These are phyloP conservation scores for Acanthosepion pharaonis DNA, from an alignment of 2,888 invertebrate genomes.

Conservation along the genomic window DNA sequence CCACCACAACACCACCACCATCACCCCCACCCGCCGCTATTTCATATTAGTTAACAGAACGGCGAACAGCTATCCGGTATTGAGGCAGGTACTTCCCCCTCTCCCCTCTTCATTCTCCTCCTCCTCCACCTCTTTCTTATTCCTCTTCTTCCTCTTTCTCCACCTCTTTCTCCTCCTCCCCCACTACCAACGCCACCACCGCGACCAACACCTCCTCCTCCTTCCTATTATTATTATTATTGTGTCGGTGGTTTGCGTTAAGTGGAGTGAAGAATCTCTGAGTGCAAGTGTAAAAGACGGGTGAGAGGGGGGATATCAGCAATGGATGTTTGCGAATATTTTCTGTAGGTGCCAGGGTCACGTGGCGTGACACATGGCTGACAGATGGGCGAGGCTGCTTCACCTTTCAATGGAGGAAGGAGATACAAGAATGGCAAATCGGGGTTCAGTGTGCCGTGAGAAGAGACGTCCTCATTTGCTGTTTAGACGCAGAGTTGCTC, in stretches of 20 bases:
- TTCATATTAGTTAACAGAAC: too few relatives aligned
- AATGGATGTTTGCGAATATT: neutral
- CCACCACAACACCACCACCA: too few relatives aligned
- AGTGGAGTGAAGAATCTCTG: neutral
- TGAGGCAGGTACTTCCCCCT: too few relatives aligned
- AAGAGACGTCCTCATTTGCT: neutral
- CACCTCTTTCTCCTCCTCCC: too few relatives aligned
- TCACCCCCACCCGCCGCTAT: too few relatives aligned
- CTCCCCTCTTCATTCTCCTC: too few relatives aligned
- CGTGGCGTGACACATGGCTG: constrained; percentile 43
- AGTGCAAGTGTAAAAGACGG: neutral
- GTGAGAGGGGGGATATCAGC: neutral
- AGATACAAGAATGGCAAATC: neutral
- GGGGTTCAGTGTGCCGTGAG: neutral
- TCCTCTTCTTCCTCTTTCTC: too few relatives aligned
- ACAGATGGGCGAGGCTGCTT: constrained; percentile 39
- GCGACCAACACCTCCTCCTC: too few relatives aligned
- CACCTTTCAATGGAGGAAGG: neutral
- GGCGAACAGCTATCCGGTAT: too few relatives aligned
- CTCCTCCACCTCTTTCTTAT: too few relatives aligned
- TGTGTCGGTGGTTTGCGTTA: neutral
- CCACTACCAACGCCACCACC: too few relatives aligned
- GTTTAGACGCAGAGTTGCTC: neutral
- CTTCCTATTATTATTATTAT: neutral
- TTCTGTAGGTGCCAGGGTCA: neutral